phyloP scores from a whole-genome alignment of 2,113 vertebrate species.

The Lanius collurio region DNA sequence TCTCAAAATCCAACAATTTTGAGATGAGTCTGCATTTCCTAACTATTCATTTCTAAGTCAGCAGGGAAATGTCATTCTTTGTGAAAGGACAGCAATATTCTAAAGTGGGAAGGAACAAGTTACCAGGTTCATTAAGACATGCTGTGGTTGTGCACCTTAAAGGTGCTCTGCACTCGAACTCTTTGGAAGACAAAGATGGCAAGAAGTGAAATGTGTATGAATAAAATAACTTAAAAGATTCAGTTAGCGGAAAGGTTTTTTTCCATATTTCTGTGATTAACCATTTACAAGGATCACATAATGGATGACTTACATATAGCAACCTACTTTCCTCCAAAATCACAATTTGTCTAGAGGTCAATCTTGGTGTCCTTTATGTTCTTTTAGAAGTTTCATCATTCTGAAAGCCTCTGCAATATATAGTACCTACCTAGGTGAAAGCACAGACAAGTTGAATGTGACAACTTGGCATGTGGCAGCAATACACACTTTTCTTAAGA shows the following conservation, averaged over 20 bases:
- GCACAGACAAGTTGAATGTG: neutral
- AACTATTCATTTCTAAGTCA: neutral
- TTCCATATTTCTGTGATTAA: neutral
- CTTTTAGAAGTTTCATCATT: neutral
- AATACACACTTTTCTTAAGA: neutral
- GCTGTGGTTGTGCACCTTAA: neutral
- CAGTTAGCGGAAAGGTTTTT: neutral
- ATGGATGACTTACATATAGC: neutral
- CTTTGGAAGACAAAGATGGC: neutral
- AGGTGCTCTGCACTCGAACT: neutral
- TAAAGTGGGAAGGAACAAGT: neutral
- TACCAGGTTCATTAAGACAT: neutral
- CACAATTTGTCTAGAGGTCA: neutral
- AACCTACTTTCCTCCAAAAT: neutral
- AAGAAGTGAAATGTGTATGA: neutral
- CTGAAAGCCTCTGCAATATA: neutral
- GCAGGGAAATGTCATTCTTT: neutral
- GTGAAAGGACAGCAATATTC: neutral
- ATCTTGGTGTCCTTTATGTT: neutral
- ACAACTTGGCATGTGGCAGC: neutral
- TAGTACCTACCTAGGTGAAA: neutral
- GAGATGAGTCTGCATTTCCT: neutral
- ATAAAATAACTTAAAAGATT: neutral
- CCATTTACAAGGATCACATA: neutral
- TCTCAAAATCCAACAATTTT: neutral